Conservation (phyloP, 2,113 vertebrate genomes). For the Carollia perspicillata region DNA sequence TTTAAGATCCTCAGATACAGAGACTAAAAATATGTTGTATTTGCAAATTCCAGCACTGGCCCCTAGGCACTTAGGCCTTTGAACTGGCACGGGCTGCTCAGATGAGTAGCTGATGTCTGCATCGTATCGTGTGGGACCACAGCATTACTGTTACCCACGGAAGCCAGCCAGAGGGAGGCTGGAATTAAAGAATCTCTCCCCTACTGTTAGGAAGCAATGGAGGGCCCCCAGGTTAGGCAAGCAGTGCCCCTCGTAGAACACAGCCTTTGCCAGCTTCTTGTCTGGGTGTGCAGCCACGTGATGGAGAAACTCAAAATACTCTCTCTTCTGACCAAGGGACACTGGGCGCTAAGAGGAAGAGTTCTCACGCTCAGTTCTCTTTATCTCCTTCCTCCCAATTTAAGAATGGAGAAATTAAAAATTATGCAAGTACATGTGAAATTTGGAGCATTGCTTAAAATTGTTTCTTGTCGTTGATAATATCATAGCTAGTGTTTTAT, state of each 20-base stretch:
- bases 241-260: background rate
- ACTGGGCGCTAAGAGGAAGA: background rate
- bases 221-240: background rate
- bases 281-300: background rate
- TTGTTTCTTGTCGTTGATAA: background rate
- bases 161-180: background rate
- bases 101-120: background rate
- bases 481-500: conserved; percentile 22
- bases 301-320: background rate
- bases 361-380: background rate
- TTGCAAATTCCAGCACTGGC: background rate
- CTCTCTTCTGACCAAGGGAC: background rate
- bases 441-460: background rate
- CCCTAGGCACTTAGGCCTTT: background rate
- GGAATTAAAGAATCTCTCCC: background rate
- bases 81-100: background rate
- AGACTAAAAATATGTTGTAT: background rate
- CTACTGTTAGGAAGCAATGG: background rate
- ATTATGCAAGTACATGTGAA: background rate
- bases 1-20: background rate
- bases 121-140: rapidly evolving
- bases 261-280: background rate
- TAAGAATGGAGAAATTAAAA: background rate
- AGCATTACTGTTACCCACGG: background rate
- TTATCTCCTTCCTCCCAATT: background rate